These are phyloP conservation scores for Xylocampa areola DNA, from an alignment of 2,888 invertebrate genomes.

Conservation along the genomic window DNA sequence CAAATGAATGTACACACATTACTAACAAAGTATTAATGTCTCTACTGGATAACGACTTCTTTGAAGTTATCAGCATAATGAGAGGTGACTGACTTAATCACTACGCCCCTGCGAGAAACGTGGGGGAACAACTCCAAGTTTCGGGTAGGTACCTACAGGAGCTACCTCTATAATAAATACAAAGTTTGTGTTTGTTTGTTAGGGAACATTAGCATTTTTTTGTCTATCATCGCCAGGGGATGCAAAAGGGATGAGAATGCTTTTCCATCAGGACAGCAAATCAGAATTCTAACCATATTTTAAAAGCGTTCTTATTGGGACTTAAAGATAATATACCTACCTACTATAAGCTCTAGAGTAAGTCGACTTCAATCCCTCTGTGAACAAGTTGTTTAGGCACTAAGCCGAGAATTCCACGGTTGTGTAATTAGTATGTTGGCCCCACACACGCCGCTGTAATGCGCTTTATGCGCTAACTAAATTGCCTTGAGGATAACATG, in stretches of 20 bases:
- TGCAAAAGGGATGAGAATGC: conserved; percentile 19
- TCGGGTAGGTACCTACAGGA: conserved; percentile 22
- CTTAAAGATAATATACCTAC: conserved; percentile 14
- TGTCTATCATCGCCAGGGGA: conserved; percentile 27
- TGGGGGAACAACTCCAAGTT: conserved; percentile 31
- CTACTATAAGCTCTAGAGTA: conserved; percentile 24
- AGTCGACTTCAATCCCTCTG: conserved; percentile 33
- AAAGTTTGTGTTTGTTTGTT: conserved; percentile 6
- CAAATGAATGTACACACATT: conserved; percentile 29
- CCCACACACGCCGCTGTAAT: conserved; percentile 44
- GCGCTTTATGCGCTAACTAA: conserved; percentile 45
- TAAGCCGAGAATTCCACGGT: conserved; percentile 33
- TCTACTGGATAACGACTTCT: conserved; percentile 29
- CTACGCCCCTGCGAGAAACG: conserved; percentile 27
- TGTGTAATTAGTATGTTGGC: conserved; percentile 53
- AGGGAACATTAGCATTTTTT: conserved; percentile 21
- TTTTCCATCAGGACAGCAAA: conserved; percentile 21
- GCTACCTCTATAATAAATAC: conserved; percentile 22
- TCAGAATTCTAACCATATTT: conserved; percentile 23
- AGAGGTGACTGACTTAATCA: conserved; percentile 48
- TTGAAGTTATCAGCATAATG: conserved; percentile 36
- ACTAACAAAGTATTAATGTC: conserved; percentile 43
- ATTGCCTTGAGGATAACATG: conserved; percentile 41
- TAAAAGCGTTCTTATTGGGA: conserved; percentile 18
- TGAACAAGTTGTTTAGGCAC: conserved; percentile 45